A percentile compares a stretch with the other conserved stretches of the same genome.
phyloP scores from a whole-genome alignment of 2,888 invertebrate species.

The Ganaspis brasiliensis region DNA sequence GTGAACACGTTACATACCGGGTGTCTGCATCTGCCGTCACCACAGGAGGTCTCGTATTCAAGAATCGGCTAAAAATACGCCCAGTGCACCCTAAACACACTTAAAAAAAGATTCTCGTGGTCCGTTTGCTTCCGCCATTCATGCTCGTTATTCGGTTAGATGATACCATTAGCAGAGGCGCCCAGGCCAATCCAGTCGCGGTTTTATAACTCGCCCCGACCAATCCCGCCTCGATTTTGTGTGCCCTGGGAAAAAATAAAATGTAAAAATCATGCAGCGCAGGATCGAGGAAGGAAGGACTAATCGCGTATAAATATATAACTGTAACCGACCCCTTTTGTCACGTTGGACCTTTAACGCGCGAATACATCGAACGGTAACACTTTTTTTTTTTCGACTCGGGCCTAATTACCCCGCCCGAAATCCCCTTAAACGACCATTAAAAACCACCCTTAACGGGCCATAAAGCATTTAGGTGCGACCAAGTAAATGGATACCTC shows the following conservation, averaged over 20 bases:
- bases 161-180: constrained; percentile 55
- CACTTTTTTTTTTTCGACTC: constrained; percentile 54
- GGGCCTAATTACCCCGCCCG: constrained; percentile 73
- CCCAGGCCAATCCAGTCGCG: constrained; percentile 30
- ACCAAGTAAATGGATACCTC: constrained; percentile 62
- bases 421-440: constrained; percentile 79
- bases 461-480: constrained; percentile 61
- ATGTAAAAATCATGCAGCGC: constrained; percentile 28
- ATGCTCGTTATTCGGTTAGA: constrained; percentile 68
- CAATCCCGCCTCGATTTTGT: constrained; percentile 21
- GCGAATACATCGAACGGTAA: constrained; percentile 47
- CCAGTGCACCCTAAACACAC: constrained; percentile 51
- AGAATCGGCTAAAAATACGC: constrained; percentile 53
- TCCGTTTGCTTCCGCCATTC: constrained; percentile 48
- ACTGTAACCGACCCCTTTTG: constrained; percentile 73
- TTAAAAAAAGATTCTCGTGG: constrained; percentile 51
- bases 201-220: constrained; percentile 22
- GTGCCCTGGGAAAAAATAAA: constrained; percentile 23
- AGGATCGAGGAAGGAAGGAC: constrained; percentile 8
- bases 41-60: constrained; percentile 62
- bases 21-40: constrained; percentile 76
- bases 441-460: constrained; percentile 72
- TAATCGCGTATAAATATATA: constrained; percentile 25
- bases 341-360: constrained; percentile 57
- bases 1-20: constrained; percentile 66